Evolutionary conservation across 1,140 invertebrate genomes (phyloP), one percentile per base, ranked within the genome.

Genomic region (Planococcus citri): DNA sequence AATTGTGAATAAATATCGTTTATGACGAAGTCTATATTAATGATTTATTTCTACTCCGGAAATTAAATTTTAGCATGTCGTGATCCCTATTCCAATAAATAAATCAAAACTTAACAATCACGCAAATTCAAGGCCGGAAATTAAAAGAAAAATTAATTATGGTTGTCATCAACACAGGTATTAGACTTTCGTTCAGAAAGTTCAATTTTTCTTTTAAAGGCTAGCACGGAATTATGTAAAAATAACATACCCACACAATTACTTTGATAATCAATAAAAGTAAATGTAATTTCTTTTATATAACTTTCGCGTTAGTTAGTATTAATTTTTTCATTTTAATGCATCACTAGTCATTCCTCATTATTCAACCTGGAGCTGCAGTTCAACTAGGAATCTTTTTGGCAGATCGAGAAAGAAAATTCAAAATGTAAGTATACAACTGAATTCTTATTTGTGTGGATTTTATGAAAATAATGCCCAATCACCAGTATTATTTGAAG

Each of bases 101-200:
- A 51, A 51, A 51, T 51, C 41, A 51, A 51, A 51, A 51, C 6
- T 51, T 51, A 51, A 51, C 41, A 51, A 51, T 51, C 41, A 51
- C 41, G 41, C 41, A 51, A 51, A 51, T 51, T 51, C 41, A 51
- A 51, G 41, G 41, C 41, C 41, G 41, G 41, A 51, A 51, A 51
- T 51, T 51, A 51, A 51, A 51, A 51, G 41, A 51, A 51, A 51
- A 51, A 51, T 51, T 51, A 51, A 51, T 51, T 51, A 51, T n/a
- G 12, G 6, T 51, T 51, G 41, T 51, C 41, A 51, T 51, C 41
- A 51, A n/a, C 41, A 6, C 17, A 20, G n/a, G 41, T 2, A 51
- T 51, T 2, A 17, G 17, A 17, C 12, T 51, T 51, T 20, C 17
- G 4, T 51, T 37, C 33, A 37, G n/a, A n/a, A n/a, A n/a, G 29